Base-by-base conservation (phyloP, 2,888 invertebrate species). In the Amiota mariae region DNA sequence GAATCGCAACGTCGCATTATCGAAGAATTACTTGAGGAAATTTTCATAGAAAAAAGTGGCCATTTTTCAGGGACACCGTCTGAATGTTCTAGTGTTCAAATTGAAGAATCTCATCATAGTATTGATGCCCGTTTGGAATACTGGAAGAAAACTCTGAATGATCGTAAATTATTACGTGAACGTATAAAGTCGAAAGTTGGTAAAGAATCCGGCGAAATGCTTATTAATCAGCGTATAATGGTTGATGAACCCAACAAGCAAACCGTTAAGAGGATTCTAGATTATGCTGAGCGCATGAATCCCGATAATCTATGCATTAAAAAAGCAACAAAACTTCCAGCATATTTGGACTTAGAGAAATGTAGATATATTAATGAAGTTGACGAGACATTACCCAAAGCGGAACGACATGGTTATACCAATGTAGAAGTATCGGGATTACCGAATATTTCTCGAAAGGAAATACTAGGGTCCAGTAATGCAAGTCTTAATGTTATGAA, bases 111-210 rank as follows among this genome's bases (percentile, higher is more conserved):
- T 0, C 82, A 79, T 8, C 76, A 75, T 2, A 80, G 80, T 56
- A 80, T 82, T 36, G 88, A 88, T 67, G 80, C 78, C n/a, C 83
- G 88, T 3, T 79, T 88, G 0, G 73, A 80, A 20, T 88, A 88
- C 70, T 88, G 88, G 88, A 84, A 78, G 8, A 77, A 86, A 3
- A 72, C 82, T 51, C 70, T 88, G 4, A 71, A 74, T 6, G 79
- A 86, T 47, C 85, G 88, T 2, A 70, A 77, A 4, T 46, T 67
- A 36, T 63, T 88, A 20, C 82, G 82, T 48, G 4, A 72, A 1
- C 75, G 79, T 9, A 79, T 88, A 0, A 72, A 77, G 54, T 8
- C 9, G 0, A 13, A 79, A 56, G 82, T 80, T 0, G 80, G 81
- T 1, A 88, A 87, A 15, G 24, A 24, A 1, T 72, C 81, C 1